Evolutionary conservation across 2,797 vertebrate genomes (phyloP), one percentile per base, ranked within the genome.

Genomic region (Leucoraja ocellata): DNA sequence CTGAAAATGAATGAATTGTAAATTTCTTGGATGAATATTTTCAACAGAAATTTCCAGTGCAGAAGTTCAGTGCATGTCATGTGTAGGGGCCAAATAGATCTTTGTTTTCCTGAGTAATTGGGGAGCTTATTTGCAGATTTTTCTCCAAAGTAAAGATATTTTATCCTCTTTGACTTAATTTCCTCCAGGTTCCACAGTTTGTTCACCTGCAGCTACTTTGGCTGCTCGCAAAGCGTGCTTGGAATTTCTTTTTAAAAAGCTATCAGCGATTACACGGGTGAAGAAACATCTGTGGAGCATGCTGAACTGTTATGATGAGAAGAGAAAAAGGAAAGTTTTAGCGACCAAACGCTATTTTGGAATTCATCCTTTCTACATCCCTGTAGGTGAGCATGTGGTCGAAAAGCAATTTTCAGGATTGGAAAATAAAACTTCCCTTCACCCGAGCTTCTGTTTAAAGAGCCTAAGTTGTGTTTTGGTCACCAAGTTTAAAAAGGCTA

Each of bases 341-440:
- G 98, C 97, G 96, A 97, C 96, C 9, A 97, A 98, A 58, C 96
- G 96, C 93, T 97, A 96, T 76, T 98, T 99, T 90, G 99, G 98
- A 95, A 98, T 99, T 73, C 96, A 97, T 79, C 99, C 99, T 0
- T 99, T 99, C 96, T 99, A 98, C 96, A 98, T 99, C 92, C 95
- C 97, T 78, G 96, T 96, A 95, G 98, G 99, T 98, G 96, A 96
- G 95, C 94, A 93, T 88, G 23, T 83, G 61, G 18, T 36, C 36
- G 23, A 32, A 32, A 28, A 63, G 25, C 4, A 5, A 63, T 7
- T n/a, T 5, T 6, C 14, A 10, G 76, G 28, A n/a, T 10, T 46
- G 46, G 46, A 46, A 46, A 46, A 46, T 46, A 46, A 46, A 46
- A 46, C 46, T 4, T 46, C 46, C 46, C 46, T 46, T 46, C 46